phyloP scores from a whole-genome alignment of 1,140 invertebrate species.

The Lasioglossum baleicum region DNA sequence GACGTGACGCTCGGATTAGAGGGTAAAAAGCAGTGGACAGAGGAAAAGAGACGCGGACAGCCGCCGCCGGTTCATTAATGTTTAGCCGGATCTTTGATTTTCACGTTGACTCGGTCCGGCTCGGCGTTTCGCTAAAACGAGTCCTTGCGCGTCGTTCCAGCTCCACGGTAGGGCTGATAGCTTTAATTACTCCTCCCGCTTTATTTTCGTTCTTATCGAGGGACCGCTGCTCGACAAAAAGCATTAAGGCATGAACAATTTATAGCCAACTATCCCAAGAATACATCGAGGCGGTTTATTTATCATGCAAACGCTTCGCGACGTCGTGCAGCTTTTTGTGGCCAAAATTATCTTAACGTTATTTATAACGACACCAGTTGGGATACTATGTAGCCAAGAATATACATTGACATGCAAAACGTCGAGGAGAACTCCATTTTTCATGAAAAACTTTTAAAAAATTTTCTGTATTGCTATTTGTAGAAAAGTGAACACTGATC shows the following conservation, averaged over 20 bases:
- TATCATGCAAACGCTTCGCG: not conserved
- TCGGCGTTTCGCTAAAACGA: not conserved
- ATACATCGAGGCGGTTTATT: not conserved
- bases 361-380: no score
- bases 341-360: no score
- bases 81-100: slow-evolving; percentile 44
- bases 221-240: not conserved
- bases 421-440: no score
- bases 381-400: no score
- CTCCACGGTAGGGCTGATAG: not conserved
- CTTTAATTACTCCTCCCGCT: not conserved
- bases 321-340: no score
- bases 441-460: no score
- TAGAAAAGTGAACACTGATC: no score
- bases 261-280: no score
- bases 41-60: no score
- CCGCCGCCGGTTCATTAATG: slow-evolving; percentile 13
- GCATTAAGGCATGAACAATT: not conserved
- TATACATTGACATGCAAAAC: no score
- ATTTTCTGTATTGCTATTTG: no score
- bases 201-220: not conserved
- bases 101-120: not conserved
- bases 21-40: not conserved
- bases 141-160: not conserved
- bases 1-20: slow-evolving; percentile 22